Evolutionary conservation across 2,113 vertebrate genomes (phyloP).

Genomic region (Podarcis muralis): DNA sequence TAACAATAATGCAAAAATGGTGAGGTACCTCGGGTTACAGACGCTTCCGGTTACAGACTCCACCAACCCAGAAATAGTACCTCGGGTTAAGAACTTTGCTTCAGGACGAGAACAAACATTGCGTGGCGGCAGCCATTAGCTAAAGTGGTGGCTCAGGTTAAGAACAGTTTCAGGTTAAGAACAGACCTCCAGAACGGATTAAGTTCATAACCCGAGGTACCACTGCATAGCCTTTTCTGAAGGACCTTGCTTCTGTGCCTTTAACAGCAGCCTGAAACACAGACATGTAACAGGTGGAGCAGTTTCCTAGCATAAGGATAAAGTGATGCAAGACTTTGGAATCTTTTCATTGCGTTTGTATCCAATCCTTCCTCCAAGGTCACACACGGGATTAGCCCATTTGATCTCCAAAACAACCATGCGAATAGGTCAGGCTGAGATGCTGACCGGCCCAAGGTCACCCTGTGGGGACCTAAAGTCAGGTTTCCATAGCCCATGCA

Average conservation of each 20-base stretch:
- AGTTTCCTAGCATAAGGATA: neutral
- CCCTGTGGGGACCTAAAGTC: neutral
- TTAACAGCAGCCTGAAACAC: neutral
- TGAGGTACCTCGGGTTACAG: too few relatives aligned
- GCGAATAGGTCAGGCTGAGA: neutral
- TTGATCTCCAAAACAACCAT: neutral
- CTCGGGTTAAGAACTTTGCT: too few relatives aligned
- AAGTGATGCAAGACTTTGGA: slow-evolving; percentile 38
- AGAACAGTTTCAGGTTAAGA: too few relatives aligned
- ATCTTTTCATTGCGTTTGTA: slow-evolving; percentile 47
- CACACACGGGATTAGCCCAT: neutral
- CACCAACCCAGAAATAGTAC: too few relatives aligned
- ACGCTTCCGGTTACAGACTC: too few relatives aligned
- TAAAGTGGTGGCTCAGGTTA: too few relatives aligned
- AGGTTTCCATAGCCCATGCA: neutral
- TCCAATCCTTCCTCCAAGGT: neutral
- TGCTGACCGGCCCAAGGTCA: neutral
- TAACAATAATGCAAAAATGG: neutral
- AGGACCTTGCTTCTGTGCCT: neutral
- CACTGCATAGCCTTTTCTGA: neutral
- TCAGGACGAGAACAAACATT: too few relatives aligned
- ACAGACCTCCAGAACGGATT: too few relatives aligned
- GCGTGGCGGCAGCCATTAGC: too few relatives aligned
- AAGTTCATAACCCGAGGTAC: too few relatives aligned
- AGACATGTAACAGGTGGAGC: neutral